Percentiles rank a stretch among this genome's conserved stretches.
phyloP scores from a whole-genome alignment of 2,888 invertebrate species.

The Selenia dentaria region DNA sequence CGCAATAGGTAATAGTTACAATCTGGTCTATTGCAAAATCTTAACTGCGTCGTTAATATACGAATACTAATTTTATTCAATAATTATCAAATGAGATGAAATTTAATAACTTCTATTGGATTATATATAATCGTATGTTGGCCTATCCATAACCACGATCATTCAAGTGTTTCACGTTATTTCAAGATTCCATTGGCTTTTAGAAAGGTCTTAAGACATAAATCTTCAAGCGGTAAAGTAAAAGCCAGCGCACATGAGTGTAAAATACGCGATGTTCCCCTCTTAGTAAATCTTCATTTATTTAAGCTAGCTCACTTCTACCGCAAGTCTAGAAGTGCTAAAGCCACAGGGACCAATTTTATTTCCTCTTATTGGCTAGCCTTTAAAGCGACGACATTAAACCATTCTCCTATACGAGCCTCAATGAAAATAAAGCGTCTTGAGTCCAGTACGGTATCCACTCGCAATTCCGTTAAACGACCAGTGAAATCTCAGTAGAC shows the following conservation, averaged over 20 bases:
- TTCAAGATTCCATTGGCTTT: too few species aligned
- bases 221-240: slow-evolving; percentile 45
- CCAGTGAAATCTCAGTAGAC: slow-evolving; percentile 38
- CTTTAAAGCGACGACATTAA: slow-evolving; percentile 64
- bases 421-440: slow-evolving; percentile 39
- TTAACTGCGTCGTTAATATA: too few species aligned
- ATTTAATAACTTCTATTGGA: too few species aligned
- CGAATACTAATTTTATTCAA: too few species aligned
- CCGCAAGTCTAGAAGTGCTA: slow-evolving; percentile 46
- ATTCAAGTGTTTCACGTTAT: too few species aligned
- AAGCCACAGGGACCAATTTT: slow-evolving; percentile 56
- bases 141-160: too few species aligned
- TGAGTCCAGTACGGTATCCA: slow-evolving; percentile 33
- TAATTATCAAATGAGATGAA: too few species aligned
- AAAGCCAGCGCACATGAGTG: slow-evolving; percentile 44
- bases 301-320: slow-evolving; percentile 45
- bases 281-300: slow-evolving; percentile 58
- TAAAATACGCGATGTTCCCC: slow-evolving; percentile 50
- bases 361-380: slow-evolving; percentile 62
- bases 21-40: too few species aligned
- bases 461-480: slow-evolving; percentile 40
- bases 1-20: too few species aligned
- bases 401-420: slow-evolving; percentile 39
- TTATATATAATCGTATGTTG: too few species aligned
- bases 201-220: too few species aligned